Base-by-base conservation (phyloP, 1,140 invertebrate species). In the Vanessa atalanta region DNA sequence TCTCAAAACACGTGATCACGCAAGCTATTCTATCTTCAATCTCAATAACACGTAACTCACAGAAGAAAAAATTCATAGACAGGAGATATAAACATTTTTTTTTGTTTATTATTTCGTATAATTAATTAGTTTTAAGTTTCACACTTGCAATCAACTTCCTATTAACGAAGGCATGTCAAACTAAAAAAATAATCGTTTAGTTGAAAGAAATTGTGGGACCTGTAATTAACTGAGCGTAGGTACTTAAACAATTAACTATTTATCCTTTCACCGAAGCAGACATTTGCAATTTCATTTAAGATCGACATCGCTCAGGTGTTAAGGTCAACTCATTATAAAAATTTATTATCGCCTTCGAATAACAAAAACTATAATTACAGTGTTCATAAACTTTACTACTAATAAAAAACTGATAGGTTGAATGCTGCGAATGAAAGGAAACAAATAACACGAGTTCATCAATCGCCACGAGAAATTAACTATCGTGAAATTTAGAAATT, bases 211-310 rank as follows among this genome's bases (percentile, higher is more conserved):
- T 43, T 43, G 37, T 9, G 6, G 37, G 8, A 43, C 37, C 9
- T 43, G 37, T 43, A 43, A 43, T 43, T 43, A 43, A 43, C 37
- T 43, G 9, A 43, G 37, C 37, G 37, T 9, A 9, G 9, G 37
- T 43, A 43, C 16, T 23, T 57, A 23, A 57, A 23, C 51, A 53
- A 53, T 53, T 57, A 57, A 23, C 12, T 23, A 57, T 16, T 20
- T 23, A 23, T 60, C 77, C 74, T 79, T 79, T 79, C 77, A 79
- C 77, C 73, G 37, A 43, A 43, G 37, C 37, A 43, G 73, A 61
- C 51, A 73, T 69, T 64, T 71, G 57, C 13, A 23, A 23, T 23
- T 23, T 23, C 16, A 57, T 57, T 57, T 23, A 57, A 23, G 53
- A 23, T 47, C 37, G 65, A 67, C 65, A 73, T 68, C 72, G 50